Conservation (phyloP, 2,888 invertebrate genomes). For the Glyphotaelius pellucidus region DNA sequence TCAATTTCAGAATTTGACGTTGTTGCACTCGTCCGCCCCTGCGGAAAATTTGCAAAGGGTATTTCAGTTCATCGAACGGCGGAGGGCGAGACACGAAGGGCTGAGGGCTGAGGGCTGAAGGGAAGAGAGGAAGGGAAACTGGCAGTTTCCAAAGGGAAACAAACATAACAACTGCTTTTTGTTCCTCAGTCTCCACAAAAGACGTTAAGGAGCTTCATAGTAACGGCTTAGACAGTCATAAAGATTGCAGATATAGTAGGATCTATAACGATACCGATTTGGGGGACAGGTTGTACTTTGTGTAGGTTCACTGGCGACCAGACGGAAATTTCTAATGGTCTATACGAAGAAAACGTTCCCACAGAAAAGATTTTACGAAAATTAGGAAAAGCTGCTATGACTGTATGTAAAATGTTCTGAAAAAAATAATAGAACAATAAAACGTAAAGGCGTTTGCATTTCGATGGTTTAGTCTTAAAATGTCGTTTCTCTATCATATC, state of each 20-base stretch:
- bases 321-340: not conserved
- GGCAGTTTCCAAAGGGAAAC: slow-evolving; percentile 18
- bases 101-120: not conserved
- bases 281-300: not conserved
- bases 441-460: no score
- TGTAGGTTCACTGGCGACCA: not conserved
- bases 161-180: slow-evolving; percentile 14
- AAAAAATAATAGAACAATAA: no score
- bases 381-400: no score
- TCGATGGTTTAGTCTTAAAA: no score
- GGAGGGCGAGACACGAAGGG: not conserved
- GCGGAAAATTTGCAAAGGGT: slow-evolving; percentile 30
- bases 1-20: not conserved
- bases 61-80: slow-evolving; percentile 18
- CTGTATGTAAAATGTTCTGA: no score
- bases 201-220: not conserved
- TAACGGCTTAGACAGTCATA: slow-evolving; percentile 3
- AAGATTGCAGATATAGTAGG: not conserved
- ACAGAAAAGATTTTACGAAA: no score
- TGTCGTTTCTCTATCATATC: no score
- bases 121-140: not conserved
- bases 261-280: not conserved
- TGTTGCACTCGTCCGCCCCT: not conserved
- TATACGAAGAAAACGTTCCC: not conserved
- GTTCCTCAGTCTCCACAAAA: not conserved